Conservation (phyloP, 2,797 vertebrate genomes). For the Calcarius lapponicus region DNA sequence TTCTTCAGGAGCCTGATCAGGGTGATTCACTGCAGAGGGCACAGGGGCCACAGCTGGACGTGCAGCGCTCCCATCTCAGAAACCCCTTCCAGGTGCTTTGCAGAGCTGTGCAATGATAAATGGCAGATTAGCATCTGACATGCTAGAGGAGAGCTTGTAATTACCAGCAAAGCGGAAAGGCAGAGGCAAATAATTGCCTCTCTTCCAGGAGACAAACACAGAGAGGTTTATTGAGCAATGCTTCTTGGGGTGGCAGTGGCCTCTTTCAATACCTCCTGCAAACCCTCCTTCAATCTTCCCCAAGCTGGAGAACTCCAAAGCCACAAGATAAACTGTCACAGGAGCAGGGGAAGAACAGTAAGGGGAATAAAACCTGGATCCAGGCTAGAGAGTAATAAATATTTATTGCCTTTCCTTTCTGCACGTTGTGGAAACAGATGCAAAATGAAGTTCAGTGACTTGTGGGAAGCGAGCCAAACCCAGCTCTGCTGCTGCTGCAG, state of each 20-base stretch:
- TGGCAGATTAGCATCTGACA: neutral
- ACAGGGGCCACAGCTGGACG: neutral
- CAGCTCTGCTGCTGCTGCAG: neutral
- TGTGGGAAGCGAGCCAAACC: neutral
- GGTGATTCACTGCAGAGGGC: neutral
- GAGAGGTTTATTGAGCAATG: neutral
- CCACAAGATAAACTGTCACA: neutral
- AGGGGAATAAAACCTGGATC: neutral
- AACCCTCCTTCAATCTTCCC: neutral
- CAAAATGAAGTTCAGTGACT: neutral
- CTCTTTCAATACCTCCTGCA: neutral
- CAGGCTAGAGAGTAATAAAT: neutral
- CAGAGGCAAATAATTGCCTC: neutral
- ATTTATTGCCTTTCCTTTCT: slow-evolving; percentile 37
- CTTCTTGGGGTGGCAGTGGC: neutral
- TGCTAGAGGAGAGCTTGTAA: neutral
- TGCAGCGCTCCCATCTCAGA: neutral
- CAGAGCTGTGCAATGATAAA: neutral
- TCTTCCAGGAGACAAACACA: neutral
- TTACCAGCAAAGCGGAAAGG: neutral
- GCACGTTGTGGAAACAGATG: neutral
- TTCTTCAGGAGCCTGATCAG: neutral
- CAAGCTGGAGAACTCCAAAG: neutral
- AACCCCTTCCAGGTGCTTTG: neutral
- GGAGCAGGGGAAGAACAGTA: neutral